Conservation (phyloP, 2,888 invertebrate genomes). For the Zhuqinia jingwanae region DNA sequence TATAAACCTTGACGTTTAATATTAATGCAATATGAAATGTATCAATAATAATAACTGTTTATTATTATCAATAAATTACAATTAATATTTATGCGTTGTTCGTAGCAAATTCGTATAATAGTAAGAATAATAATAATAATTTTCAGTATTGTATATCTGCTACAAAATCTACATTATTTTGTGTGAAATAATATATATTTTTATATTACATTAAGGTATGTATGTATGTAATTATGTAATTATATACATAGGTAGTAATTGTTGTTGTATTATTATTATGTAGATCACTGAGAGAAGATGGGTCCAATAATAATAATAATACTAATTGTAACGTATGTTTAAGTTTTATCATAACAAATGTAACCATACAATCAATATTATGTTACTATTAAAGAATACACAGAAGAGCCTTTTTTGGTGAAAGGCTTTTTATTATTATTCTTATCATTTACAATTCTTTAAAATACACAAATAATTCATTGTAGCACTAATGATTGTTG, state of each 20-base stretch:
- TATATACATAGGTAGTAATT: not conserved
- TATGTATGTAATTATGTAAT: not conserved
- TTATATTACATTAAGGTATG: not conserved
- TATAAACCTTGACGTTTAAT: not conserved
- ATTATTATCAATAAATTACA: conserved; percentile 26
- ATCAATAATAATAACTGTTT: conserved; percentile 51
- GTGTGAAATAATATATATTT: conserved; percentile 20
- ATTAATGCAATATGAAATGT: conserved; percentile 32
- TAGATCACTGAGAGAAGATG: conserved; percentile 63
- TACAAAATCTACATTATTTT: conserved; percentile 44
- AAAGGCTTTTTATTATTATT: conserved; percentile 25
- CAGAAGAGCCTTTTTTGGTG: conserved; percentile 19
- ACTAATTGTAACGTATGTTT: conserved; percentile 19
- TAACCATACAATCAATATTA: conserved; percentile 6
- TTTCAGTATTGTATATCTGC: conserved; percentile 10
- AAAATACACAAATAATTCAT: not conserved
- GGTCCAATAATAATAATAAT: conserved; percentile 55
- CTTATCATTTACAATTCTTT: conserved; percentile 7
- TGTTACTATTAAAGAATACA: conserved; percentile 10
- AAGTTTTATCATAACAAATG: not conserved
- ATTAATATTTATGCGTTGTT: conserved; percentile 49
- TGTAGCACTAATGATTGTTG: not conserved
- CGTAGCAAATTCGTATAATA: conserved; percentile 66
- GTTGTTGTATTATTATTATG: conserved; percentile 14
- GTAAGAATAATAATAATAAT: conserved; percentile 11